These are phyloP conservation scores for Aspidapion aeneum DNA, from an alignment of 2,888 invertebrate species.

Conservation along the genomic window DNA sequence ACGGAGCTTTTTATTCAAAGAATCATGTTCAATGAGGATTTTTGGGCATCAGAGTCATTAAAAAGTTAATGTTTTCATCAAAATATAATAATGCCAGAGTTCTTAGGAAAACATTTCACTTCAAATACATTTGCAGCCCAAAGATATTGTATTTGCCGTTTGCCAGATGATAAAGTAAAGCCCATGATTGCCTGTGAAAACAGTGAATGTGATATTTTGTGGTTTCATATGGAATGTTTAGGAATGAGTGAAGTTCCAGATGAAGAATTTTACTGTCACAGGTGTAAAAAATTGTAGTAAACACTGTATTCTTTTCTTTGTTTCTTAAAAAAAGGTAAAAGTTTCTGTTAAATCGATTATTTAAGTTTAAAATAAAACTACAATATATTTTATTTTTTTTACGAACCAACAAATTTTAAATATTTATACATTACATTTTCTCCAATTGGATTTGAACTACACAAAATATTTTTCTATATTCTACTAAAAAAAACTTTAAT, in stretches of 20 bases:
- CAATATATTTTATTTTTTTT: too few species aligned
- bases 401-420: too few species aligned
- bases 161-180: neutral
- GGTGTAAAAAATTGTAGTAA: too few species aligned
- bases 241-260: neutral
- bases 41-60: neutral
- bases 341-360: too few species aligned
- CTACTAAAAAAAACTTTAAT: too few species aligned
- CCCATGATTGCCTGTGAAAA: neutral
- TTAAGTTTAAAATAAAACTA: too few species aligned
- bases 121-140: neutral
- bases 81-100: neutral
- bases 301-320: too few species aligned
- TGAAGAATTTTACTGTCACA: too few species aligned
- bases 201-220: neutral
- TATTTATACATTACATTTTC: too few species aligned
- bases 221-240: neutral
- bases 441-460: too few species aligned
- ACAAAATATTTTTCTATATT: too few species aligned
- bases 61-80: neutral
- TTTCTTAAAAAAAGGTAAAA: too few species aligned
- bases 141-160: neutral
- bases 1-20: neutral
- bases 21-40: neutral
- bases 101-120: neutral